A percentile compares a stretch with the other conserved stretches of the same genome.
Conservation (phyloP, 2,797 vertebrate genomes). For the Toxotes lorentzi region DNA sequence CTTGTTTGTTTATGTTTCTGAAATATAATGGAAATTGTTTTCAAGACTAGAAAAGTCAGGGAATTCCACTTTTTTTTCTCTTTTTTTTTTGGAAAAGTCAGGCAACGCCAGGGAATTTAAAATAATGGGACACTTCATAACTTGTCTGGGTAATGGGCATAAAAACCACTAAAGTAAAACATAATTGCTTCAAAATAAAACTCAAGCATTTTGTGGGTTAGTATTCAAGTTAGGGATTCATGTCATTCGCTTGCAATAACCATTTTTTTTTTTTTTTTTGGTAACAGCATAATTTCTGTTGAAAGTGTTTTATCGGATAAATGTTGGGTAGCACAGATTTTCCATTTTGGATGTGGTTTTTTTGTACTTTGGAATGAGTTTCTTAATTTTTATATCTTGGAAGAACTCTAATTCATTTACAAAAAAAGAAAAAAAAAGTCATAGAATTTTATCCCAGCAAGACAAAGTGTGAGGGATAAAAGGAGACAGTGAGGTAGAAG, state of each 20-base stretch:
- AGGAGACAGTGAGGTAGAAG: not conserved
- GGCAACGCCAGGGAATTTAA: not conserved
- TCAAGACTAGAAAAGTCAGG: not conserved
- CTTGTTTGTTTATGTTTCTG: constrained; percentile 1
- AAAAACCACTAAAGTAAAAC: not conserved
- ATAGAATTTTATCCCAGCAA: not conserved
- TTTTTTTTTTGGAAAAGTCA: not conserved
- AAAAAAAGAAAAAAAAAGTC: not conserved
- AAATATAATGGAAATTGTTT: not conserved
- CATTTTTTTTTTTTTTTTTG: too few species aligned
- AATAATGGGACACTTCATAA: too few species aligned
- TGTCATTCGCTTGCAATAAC: too few species aligned
- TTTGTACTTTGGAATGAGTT: not conserved
- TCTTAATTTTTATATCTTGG: not conserved
- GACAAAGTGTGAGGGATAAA: not conserved
- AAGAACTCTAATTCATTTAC: not conserved
- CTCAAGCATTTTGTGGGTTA: not conserved
- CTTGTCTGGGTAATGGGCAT: too few species aligned
- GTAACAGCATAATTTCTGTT: too few species aligned
- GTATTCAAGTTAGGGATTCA: too few species aligned
- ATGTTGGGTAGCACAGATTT: not conserved
- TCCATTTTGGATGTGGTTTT: not conserved
- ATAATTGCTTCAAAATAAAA: not conserved
- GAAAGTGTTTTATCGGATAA: not conserved
- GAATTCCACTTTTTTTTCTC: not conserved